These are phyloP conservation scores for Myrmophylax atrothorax DNA, from an alignment of 2,113 vertebrate species.

Conservation along the genomic window DNA sequence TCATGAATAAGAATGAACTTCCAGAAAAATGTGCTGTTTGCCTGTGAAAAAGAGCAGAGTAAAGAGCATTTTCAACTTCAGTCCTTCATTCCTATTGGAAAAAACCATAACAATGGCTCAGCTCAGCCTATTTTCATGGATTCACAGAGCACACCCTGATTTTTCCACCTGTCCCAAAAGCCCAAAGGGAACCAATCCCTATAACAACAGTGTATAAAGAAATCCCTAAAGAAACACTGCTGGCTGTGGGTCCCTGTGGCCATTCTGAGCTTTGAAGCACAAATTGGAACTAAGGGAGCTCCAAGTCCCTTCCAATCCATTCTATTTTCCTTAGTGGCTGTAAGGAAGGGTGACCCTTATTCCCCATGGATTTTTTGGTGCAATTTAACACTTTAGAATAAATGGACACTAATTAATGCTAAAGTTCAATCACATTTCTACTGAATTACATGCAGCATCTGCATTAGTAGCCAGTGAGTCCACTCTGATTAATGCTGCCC, in stretches of 20 bases:
- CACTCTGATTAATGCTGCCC: conserved; percentile 46
- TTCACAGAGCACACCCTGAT: not conserved
- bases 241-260: not conserved
- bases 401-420: conserved; percentile 58
- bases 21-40: not conserved
- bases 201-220: accelerated
- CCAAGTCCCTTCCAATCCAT: not conserved
- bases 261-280: not conserved
- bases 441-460: conserved; percentile 34
- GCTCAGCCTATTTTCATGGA: not conserved
- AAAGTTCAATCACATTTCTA: conserved; percentile 53
- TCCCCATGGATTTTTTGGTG: not conserved
- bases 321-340: not conserved
- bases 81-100: not conserved
- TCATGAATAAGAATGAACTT: conserved; percentile 12
- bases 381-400: conserved; percentile 29
- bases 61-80: conserved; percentile 11
- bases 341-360: not conserved
- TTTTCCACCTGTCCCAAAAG: not conserved
- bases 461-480: conserved; percentile 45
- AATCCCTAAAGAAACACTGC: not conserved
- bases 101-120: not conserved
- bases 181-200: not conserved
- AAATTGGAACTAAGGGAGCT: not conserved
- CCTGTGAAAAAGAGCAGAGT: not conserved